Conservation (phyloP, 2,888 invertebrate species). For the Cinara cedri region DNA sequence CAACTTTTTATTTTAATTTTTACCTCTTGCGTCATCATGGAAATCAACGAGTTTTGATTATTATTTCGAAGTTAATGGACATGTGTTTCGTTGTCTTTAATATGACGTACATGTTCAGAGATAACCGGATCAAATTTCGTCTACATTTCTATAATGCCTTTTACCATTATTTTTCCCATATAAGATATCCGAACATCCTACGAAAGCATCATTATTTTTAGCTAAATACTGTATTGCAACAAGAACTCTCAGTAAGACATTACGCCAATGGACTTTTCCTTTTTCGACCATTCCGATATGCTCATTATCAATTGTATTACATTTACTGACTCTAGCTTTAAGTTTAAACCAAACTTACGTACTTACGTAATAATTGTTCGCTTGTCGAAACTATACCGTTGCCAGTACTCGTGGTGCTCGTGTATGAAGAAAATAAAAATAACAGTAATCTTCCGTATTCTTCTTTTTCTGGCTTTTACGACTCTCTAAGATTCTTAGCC, state of each 20-base stretch:
- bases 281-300: slow-evolving; percentile 46
- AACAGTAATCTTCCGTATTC: too few relatives aligned
- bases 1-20: slow-evolving; percentile 1
- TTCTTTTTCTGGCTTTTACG: too few relatives aligned
- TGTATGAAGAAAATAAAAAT: too few relatives aligned
- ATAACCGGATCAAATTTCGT: slow-evolving; percentile 3
- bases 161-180: too few relatives aligned
- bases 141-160: slow-evolving; percentile 55
- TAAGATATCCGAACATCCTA: background rate
- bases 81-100: slow-evolving; percentile 17
- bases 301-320: background rate
- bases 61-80: slow-evolving; percentile 32
- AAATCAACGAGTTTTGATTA: slow-evolving; percentile 32
- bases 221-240: slow-evolving; percentile 60
- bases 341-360: slow-evolving; percentile 11
- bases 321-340: background rate
- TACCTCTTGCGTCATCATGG: background rate
- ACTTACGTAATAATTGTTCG: too few relatives aligned
- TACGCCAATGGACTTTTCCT: slow-evolving; percentile 59
- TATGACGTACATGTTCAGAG: background rate
- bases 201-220: slow-evolving; percentile 59
- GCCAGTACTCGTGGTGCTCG: too few relatives aligned
- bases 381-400: too few relatives aligned
- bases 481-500: too few relatives aligned
- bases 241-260: slow-evolving; percentile 60